Evolutionary conservation across 2,888 invertebrate genomes (phyloP).

Genomic region (Caenorhabditis wallacei): DNA sequence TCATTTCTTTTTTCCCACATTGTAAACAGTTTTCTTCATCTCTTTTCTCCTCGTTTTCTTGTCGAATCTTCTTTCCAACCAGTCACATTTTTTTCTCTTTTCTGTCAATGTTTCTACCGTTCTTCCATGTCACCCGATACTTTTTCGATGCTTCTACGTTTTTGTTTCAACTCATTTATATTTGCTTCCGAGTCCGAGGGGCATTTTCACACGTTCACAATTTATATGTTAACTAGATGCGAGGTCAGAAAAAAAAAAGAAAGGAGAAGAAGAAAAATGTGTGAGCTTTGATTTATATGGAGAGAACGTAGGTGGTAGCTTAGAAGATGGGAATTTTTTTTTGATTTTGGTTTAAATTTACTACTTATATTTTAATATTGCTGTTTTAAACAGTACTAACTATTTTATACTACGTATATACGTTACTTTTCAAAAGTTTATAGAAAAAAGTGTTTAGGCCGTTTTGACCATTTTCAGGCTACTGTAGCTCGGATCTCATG

Average conservation of each 20-base stretch:
- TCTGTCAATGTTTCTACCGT: constrained; percentile 47
- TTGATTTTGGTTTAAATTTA: too few relatives aligned
- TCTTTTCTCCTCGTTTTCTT: neutral
- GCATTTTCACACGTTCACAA: constrained; percentile 28
- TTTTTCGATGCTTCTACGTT: neutral
- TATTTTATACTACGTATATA: too few relatives aligned
- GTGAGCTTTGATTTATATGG: too few relatives aligned
- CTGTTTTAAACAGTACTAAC: too few relatives aligned
- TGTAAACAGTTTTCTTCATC: constrained; percentile 8
- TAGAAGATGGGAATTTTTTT: too few relatives aligned
- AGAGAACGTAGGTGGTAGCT: too few relatives aligned
- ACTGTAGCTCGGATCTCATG: too few relatives aligned
- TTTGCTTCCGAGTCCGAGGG: constrained; percentile 1
- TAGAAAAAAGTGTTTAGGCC: too few relatives aligned
- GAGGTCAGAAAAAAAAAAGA: neutral
- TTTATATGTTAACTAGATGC: constrained; percentile 15
- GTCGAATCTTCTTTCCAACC: neutral
- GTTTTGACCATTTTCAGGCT: too few relatives aligned
- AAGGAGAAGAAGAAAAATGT: neutral
- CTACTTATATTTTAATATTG: too few relatives aligned
- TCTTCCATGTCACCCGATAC: constrained; percentile 42
- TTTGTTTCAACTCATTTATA: constrained; percentile 5
- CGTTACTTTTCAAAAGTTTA: too few relatives aligned
- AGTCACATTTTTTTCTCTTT: constrained; percentile 27
- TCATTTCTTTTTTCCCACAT: constrained; percentile 13